Conservation (phyloP, 2,888 invertebrate genomes). For the Spialia ferax region DNA sequence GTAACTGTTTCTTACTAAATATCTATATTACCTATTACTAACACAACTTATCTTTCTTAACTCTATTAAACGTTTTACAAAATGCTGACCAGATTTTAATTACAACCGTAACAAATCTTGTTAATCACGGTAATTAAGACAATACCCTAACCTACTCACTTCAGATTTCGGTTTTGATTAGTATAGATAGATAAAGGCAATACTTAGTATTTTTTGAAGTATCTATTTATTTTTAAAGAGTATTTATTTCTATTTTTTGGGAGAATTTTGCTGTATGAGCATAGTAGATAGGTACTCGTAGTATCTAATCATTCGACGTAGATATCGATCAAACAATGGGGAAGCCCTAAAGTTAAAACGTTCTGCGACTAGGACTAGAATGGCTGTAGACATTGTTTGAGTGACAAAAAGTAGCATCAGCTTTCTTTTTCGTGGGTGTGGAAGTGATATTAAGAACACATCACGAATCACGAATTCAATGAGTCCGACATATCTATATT, state of each 20-base stretch:
- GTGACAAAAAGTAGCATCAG: constrained; percentile 2
- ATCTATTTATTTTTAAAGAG: no score
- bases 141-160: not conserved
- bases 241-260: no score
- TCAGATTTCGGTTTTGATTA: not conserved
- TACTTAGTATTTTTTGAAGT: no score
- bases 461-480: not conserved
- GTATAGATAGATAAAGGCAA: no score
- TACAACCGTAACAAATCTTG: constrained; percentile 6
- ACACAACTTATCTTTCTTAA: constrained; percentile 7
- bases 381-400: no score
- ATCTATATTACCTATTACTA: no score
- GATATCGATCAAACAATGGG: no score
- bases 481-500: not conserved
- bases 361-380: no score
- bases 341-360: no score
- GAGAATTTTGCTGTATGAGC: no score
- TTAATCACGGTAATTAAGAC: constrained; percentile 1
- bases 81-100: not conserved
- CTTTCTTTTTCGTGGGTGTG: not conserved
- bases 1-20: constrained; percentile 3
- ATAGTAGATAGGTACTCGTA: no score
- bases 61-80: not conserved
- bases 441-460: constrained; percentile 5
- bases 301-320: no score